phyloP scores from a whole-genome alignment of 2,888 invertebrate genomes.

The Caenorhabditis panamensis region DNA sequence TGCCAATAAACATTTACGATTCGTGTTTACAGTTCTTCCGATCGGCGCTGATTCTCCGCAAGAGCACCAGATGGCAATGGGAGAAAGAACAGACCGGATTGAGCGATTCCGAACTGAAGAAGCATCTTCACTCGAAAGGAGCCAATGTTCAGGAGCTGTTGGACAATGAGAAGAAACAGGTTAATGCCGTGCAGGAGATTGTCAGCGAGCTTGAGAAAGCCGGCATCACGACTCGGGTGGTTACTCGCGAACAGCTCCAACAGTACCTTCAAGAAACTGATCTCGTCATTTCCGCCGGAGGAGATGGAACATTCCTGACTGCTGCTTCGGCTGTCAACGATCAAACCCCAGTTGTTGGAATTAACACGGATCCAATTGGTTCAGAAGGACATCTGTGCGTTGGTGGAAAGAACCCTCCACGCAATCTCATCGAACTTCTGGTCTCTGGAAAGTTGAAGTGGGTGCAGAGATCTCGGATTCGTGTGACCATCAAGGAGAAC shows the following conservation, averaged over 20 bases:
- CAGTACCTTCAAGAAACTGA: conserved; percentile 69
- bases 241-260: conserved; percentile 65
- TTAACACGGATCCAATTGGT: conserved; percentile 80
- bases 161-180: conserved; percentile 66
- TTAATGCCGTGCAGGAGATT: conserved; percentile 63
- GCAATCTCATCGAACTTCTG: conserved; percentile 84
- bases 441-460: conserved; percentile 85
- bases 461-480: conserved; percentile 91
- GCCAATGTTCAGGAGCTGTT: conserved; percentile 58
- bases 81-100: conserved; percentile 64
- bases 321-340: conserved; percentile 75
- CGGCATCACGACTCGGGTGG: conserved; percentile 68
- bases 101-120: conserved; percentile 56
- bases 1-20: not conserved
- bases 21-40: conserved; percentile 61
- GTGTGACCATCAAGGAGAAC: conserved; percentile 86
- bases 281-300: conserved; percentile 79
- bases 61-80: conserved; percentile 69
- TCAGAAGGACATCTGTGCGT: conserved; percentile 80
- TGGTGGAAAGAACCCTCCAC: conserved; percentile 75
- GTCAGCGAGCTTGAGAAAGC: conserved; percentile 60
- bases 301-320: conserved; percentile 80
- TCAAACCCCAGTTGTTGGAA: conserved; percentile 78
- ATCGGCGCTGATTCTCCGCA: conserved; percentile 64
- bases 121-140: conserved; percentile 62